Evolutionary conservation across 1,140 invertebrate species (phyloP).

Genomic region (Colletes gigas): DNA sequence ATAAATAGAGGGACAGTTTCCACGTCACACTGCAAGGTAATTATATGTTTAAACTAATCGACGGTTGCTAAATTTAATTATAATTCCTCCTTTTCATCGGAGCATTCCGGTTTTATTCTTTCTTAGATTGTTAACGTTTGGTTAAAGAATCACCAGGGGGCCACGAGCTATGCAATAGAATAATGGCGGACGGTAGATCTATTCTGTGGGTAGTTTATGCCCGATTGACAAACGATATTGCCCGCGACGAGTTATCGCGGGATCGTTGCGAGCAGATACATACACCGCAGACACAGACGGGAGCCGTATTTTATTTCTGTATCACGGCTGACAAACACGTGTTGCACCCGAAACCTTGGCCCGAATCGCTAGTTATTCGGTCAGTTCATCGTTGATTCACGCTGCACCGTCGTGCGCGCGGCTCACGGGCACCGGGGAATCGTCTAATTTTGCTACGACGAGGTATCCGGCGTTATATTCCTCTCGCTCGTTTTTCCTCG

Average conservation of each 20-base stretch:
- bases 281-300: constrained; percentile 1
- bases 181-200: no score
- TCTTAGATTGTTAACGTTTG: no score
- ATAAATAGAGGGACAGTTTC: no score
- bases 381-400: constrained; percentile 22
- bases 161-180: no score
- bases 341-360: constrained; percentile 69
- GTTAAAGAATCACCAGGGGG: no score
- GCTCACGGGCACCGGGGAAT: not conserved
- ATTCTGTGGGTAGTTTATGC: no score
- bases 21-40: no score
- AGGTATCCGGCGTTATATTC: not conserved
- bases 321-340: constrained; percentile 57
- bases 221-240: constrained; percentile 35
- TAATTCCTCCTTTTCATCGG: no score
- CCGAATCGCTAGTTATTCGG: constrained; percentile 66
- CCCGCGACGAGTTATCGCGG: constrained; percentile 41
- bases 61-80: no score
- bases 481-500: not conserved
- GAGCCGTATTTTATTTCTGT: constrained; percentile 65
- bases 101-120: no score
- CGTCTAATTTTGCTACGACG: constrained; percentile 20
- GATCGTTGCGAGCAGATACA: constrained; percentile 46
- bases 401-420: not conserved
- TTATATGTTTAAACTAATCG: no score